Evolutionary conservation across 2,113 vertebrate genomes (phyloP), one percentile per base, ranked within the genome.

Genomic region (Saccopteryx leptura): DNA sequence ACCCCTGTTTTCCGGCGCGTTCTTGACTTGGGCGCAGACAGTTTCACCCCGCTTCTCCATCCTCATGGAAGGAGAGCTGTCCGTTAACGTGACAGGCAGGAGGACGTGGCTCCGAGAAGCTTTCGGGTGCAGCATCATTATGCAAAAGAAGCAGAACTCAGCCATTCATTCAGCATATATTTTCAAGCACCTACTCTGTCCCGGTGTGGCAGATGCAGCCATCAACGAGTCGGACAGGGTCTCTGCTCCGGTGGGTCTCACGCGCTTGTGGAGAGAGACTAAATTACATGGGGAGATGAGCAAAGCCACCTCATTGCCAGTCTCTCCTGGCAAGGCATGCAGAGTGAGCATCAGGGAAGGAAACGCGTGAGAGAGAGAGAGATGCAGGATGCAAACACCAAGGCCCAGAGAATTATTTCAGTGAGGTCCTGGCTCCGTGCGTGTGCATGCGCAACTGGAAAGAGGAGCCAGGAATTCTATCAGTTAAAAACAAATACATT

Each of bases 151-250:
- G 52, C 88, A n/a, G 79, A 58, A 24, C 39, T 19, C 58, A 54
- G 13, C 39, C 18, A 2, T 6, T 9, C 17, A 0, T n/a, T 19
- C 14, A 0, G 46, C 84, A 2, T 69, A 1, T 1, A 24, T 56
- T 66, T 89, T n/a, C 74, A 21, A 21, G 72, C 8, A 9, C 39
- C 24, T 66, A 1, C 14, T 1, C 52, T 5, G 19, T 7, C 18
- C 50, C 10, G 26, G 33, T 80, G 7, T 0, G 18, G 54, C 31
- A 31, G 50, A 8, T 5, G 19, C 17, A 7, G 18, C 91, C 1
- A 0, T 10, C 24, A 14, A 33, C 63, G 2, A 3, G 26, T 1
- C 2, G 5, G 31, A 17, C 4, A 0, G 12, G 54, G 31, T 8
- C 56, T 9, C 65, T 50, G 23, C 19, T 54, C 39, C 60, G 0